A percentile compares a stretch with the other conserved stretches of the same genome.
Evolutionary conservation across 2,797 vertebrate species (phyloP).

Genomic region (Orestias chungarensis): DNA sequence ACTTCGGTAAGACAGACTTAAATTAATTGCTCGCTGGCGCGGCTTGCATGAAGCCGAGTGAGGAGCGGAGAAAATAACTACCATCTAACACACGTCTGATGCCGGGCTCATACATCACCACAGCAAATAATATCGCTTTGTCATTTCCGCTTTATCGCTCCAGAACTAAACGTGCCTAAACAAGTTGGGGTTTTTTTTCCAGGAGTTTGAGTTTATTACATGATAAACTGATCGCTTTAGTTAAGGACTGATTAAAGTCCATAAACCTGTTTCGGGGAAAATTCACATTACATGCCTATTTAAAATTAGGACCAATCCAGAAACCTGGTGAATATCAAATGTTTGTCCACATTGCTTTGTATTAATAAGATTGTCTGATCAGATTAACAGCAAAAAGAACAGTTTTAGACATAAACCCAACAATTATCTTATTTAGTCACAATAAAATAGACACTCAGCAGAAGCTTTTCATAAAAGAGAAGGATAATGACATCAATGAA

Average conservation of each 20-base stretch:
- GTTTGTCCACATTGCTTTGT: background rate
- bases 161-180: conserved; percentile 27
- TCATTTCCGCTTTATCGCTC: conserved; percentile 29
- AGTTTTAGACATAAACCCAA: background rate
- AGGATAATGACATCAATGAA: background rate
- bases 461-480: background rate
- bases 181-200: conserved; percentile 18
- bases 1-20: conserved; percentile 80
- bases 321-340: background rate
- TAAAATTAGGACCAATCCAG: background rate
- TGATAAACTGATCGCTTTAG: background rate
- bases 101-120: conserved; percentile 33
- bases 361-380: too few species aligned
- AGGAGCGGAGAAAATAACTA: conserved; percentile 15
- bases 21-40: conserved; percentile 35
- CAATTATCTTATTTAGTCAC: background rate
- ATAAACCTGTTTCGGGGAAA: background rate
- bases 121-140: conserved; percentile 30
- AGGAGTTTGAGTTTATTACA: conserved; percentile 4
- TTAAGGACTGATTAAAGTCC: background rate
- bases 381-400: background rate
- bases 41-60: conserved; percentile 17
- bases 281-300: background rate
- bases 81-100: conserved; percentile 21
- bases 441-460: background rate